Evolutionary conservation across 2,888 invertebrate genomes (phyloP).

Genomic region (Agelastica alni): DNA sequence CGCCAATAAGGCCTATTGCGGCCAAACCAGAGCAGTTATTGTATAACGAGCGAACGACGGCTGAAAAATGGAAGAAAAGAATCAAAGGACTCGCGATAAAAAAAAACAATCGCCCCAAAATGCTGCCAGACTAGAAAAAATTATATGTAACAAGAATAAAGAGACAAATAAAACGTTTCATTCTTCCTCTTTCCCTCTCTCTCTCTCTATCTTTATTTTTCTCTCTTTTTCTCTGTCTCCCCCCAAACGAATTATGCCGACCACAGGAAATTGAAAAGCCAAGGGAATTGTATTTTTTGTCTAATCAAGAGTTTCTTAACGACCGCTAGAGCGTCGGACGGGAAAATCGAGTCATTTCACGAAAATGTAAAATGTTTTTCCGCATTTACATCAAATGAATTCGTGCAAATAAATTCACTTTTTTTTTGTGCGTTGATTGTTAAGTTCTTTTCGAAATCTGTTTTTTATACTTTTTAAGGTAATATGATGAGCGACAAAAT

Average conservation of each 20-base stretch:
- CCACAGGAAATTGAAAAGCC: slow-evolving; percentile 26
- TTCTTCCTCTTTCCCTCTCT: slow-evolving; percentile 8
- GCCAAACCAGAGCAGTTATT: neutral
- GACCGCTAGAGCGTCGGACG: slow-evolving; percentile 16
- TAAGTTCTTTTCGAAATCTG: too few species aligned
- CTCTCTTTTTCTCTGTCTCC: too few species aligned
- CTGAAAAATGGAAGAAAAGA: neutral
- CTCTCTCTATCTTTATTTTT: too few species aligned
- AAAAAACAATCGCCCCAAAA: slow-evolving; percentile 14
- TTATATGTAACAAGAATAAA: slow-evolving; percentile 22
- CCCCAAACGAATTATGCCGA: slow-evolving; percentile 22
- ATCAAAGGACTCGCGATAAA: slow-evolving; percentile 1
- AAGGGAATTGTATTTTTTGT: slow-evolving; percentile 26
- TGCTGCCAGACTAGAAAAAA: slow-evolving; percentile 13
- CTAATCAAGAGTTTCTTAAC: slow-evolving; percentile 26
- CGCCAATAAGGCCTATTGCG: neutral
- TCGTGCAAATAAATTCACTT: slow-evolving; percentile 3
- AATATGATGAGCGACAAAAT: too few species aligned
- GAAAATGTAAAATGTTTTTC: slow-evolving; percentile 7
- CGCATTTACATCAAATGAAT: slow-evolving; percentile 12
- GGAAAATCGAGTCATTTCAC: slow-evolving; percentile 15
- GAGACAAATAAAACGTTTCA: slow-evolving; percentile 22
- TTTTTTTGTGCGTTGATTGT: too few species aligned
- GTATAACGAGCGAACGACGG: neutral
- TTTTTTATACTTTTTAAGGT: too few species aligned